Percentiles rank a stretch among this genome's conserved stretches.
phyloP scores from a whole-genome alignment of 1,140 invertebrate species.

The Drosophila subpulchrella region DNA sequence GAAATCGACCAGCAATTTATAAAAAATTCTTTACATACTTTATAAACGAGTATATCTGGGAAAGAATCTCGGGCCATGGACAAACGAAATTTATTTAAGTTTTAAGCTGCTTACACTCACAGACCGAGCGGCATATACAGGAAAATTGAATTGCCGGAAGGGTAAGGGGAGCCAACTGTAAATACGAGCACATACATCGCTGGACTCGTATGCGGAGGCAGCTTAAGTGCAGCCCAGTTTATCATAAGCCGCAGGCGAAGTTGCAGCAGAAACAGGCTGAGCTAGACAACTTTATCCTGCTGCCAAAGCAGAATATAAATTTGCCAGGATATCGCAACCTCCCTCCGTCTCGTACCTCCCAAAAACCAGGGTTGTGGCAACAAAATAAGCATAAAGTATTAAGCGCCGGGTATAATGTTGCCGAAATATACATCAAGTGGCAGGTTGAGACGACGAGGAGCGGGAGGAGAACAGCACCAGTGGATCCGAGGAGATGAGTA shows the following conservation, averaged over 20 bases:
- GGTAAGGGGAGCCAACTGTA: constrained; percentile 34
- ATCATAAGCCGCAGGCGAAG: constrained; percentile 63
- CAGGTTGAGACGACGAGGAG: constrained; percentile 21
- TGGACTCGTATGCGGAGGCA: constrained; percentile 40
- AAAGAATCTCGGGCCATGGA: constrained; percentile 6
- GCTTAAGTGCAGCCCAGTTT: constrained; percentile 69
- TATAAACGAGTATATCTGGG: constrained; percentile 18
- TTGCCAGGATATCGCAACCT: constrained; percentile 16
- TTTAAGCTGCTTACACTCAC: constrained; percentile 66
- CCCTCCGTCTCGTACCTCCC: background rate
- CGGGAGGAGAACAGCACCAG: constrained; percentile 1
- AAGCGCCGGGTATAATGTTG: constrained; percentile 69
- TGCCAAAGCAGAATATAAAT: constrained; percentile 72
- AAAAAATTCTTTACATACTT: constrained; percentile 10
- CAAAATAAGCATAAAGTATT: constrained; percentile 81
- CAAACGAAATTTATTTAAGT: constrained; percentile 72
- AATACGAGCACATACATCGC: constrained; percentile 47
- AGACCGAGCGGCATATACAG: background rate
- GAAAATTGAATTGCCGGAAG: constrained; percentile 69
- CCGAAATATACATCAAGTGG: constrained; percentile 68
- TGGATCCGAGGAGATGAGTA: constrained; percentile 7
- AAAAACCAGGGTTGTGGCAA: constrained; percentile 38
- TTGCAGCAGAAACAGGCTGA: constrained; percentile 40
- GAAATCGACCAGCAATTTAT: constrained; percentile 55
- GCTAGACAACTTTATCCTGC: constrained; percentile 65